These are phyloP conservation scores for Columba guinea DNA, from an alignment of 2,797 vertebrate species.

Conservation along the genomic window DNA sequence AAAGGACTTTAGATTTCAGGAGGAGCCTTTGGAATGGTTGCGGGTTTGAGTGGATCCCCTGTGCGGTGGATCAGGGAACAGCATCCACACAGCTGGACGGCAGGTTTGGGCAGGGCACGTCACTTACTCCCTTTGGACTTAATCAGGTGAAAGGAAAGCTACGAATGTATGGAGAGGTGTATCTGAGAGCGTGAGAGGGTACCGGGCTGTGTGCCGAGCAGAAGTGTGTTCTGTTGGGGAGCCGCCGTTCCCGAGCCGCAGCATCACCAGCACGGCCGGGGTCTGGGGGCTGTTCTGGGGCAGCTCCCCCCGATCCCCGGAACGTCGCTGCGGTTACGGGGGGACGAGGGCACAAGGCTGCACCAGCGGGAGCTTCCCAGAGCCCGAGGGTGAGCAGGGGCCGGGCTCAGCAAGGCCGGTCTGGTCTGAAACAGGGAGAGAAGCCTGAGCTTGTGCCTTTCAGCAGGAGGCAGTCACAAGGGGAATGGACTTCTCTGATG, in stretches of 20 bases:
- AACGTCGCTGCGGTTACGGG: fast-evolving
- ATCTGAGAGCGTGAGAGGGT: background rate
- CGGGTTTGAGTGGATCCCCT: background rate
- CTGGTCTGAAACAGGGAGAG: background rate
- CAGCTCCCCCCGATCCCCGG: too few species aligned
- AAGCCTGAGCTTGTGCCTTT: background rate
- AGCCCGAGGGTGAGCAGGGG: background rate
- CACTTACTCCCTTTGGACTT: background rate
- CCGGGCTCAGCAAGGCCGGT: background rate
- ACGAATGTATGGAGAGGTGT: fast-evolving
- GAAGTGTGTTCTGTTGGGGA: background rate
- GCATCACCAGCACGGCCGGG: background rate
- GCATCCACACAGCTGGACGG: background rate
- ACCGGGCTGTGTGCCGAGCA: background rate
- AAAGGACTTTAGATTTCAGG: background rate
- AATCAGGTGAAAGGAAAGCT: background rate
- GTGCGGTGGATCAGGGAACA: background rate
- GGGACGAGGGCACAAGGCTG: background rate
- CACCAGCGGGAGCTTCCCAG: background rate
- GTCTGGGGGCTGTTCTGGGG: background rate
- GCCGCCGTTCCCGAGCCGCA: background rate
- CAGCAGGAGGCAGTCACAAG: background rate
- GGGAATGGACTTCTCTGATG: background rate
- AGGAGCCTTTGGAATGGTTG: background rate
- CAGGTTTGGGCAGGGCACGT: background rate